A percentile compares a stretch with the other conserved stretches of the same genome.
Evolutionary conservation across 2,888 invertebrate genomes (phyloP).

Genomic region (Ochlodes sylvanus): DNA sequence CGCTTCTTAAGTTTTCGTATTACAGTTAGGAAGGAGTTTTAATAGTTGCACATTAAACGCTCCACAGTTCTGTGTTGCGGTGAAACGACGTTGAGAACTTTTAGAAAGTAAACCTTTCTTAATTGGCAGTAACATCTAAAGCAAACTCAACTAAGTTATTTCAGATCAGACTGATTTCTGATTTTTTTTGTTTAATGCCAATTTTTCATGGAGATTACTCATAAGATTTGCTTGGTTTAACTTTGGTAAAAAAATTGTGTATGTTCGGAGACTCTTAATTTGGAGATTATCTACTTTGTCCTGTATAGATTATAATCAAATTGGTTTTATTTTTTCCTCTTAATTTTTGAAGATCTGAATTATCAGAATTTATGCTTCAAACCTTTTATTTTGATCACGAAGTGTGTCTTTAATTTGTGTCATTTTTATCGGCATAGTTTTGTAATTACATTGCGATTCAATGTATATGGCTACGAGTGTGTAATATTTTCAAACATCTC

Average conservation of each 20-base stretch:
- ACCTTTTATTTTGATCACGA: neutral
- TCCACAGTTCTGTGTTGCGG: constrained; percentile 1
- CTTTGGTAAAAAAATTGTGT: constrained; percentile 1
- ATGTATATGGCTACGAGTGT: neutral
- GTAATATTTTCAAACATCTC: neutral
- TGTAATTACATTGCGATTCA: neutral
- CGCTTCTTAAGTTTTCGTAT: constrained; percentile 13
- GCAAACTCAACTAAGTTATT: neutral
- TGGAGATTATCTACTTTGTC: neutral
- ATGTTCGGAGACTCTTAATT: constrained; percentile 18
- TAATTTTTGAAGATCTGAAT: neutral
- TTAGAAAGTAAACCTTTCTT: neutral
- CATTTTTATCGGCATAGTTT: neutral
- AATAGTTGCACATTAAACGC: constrained; percentile 12
- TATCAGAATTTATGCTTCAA: too few species aligned
- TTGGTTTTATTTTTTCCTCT: neutral
- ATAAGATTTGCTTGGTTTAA: neutral
- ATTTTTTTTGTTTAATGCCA: neutral
- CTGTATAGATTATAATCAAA: neutral
- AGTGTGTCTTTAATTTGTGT: neutral
- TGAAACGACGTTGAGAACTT: constrained; percentile 1
- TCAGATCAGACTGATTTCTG: neutral
- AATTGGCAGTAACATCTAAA: constrained; percentile 11
- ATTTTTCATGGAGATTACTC: neutral
- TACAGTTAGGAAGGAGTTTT: constrained; percentile 7